Evolutionary conservation across 2,888 invertebrate species (phyloP), one percentile per base, ranked within the genome.

Genomic region (Brassicogethes aeneus): DNA sequence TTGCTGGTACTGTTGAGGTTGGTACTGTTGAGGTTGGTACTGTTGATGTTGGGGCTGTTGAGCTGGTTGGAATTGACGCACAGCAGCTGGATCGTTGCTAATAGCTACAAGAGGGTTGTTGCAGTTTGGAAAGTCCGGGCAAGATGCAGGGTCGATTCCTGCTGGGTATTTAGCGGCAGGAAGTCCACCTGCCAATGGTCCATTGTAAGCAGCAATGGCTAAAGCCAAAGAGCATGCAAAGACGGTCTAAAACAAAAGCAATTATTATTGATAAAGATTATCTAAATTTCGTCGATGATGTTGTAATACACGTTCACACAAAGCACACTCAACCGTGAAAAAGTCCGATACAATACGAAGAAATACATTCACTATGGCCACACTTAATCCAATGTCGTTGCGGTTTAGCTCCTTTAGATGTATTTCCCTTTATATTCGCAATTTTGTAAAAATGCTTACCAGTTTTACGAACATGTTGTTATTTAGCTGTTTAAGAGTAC

Each of bases 391-490:
- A n/a, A n/a, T n/a, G n/a, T n/a, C n/a, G n/a, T n/a, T n/a, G n/a
- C n/a, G n/a, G n/a, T n/a, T n/a, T n/a, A n/a, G n/a, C n/a, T n/a
- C n/a, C n/a, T n/a, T n/a, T n/a, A n/a, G n/a, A n/a, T n/a, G n/a
- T n/a, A n/a, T n/a, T n/a, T n/a, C n/a, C n/a, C n/a, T n/a, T n/a
- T n/a, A n/a, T n/a, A n/a, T n/a, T n/a, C n/a, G n/a, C n/a, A n/a
- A n/a, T n/a, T n/a, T n/a, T n/a, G n/a, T n/a, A n/a, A n/a, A n/a
- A n/a, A n/a, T 23, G 10, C 62, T 60, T 54, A 62, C 62, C 62
- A 61, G 57, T 59, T 61, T 62, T 55, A 60, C 60, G 56, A 62
- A 61, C 62, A 62, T 61, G 55, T 59, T 60, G 57, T 48, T 45
- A 45, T 45, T 52, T 49, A 45, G 49, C 43, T 50, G 55, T 51